Base-by-base conservation (phyloP, 1,140 invertebrate species). In the Lutraria rhynchaena region DNA sequence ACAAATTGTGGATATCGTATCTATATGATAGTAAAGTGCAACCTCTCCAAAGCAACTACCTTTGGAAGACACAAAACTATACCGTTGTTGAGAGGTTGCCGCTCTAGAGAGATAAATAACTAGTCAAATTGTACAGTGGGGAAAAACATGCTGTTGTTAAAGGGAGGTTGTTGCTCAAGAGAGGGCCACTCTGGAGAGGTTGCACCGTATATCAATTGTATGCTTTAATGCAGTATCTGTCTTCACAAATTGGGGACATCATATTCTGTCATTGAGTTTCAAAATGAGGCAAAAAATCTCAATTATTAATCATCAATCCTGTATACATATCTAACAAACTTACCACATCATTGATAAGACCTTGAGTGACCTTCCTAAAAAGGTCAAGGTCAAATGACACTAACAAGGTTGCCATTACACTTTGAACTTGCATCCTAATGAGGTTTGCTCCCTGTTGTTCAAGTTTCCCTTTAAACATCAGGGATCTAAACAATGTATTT, bases 271-370 rank as follows among this genome's bases (percentile, higher is more conserved):
- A 49, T 11, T 49, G 44, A 49, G 11, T 19, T 11, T 11, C 11
- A 9, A 49, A 49, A 49, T 11, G 44, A 11, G 9, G 19, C 44
- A 49, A 9, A 49, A 19, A 49, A 19, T 19, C 44, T 49, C 44
- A 49, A n/a, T n/a, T n/a, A n/a, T n/a, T n/a, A n/a, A n/a, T n/a
- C n/a, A n/a, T n/a, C n/a, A n/a, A n/a, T n/a, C n/a, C 19, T 46
- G 7, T 46, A 46, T 46, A 46, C 7, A 46, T 46, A 19, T 46
- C 7, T 46, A 7, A 11, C 9, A 60, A 3, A 29, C 71, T 17
- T 70, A 80, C 76, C 76, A 80, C 55, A 60, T 57, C 61, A 44
- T 57, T 44, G 24, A 67, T 63, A 29, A 80, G 33, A 9, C 53
- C 49, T 15, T 67, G 55, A 13, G 60, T 9, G 22, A 80, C 37